Evolutionary conservation across 2,113 vertebrate genomes (phyloP).

Genomic region (Erythrocebus patas): DNA sequence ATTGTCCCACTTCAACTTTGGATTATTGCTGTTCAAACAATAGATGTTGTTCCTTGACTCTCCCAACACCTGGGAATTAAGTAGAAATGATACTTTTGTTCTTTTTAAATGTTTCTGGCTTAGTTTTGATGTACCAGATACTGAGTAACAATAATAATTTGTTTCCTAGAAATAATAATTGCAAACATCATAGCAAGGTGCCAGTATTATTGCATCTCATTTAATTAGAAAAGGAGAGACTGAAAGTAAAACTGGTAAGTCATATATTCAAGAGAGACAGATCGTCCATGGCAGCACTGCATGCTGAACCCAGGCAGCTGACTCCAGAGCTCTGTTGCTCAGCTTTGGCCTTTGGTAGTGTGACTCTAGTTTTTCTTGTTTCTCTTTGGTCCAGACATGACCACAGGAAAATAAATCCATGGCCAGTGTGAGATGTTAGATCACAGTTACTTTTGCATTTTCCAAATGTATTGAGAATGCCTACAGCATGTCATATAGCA

Average conservation of each 20-base stretch:
- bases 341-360: not conserved
- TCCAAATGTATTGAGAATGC: not conserved
- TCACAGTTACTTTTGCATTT: not conserved
- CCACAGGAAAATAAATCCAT: too few species aligned
- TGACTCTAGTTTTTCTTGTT: not conserved
- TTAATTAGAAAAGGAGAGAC: not conserved
- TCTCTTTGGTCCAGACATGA: not conserved
- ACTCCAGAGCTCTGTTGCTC: not conserved
- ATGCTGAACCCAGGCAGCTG: too few species aligned
- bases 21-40: too few species aligned
- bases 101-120: not conserved
- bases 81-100: not conserved
- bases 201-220: not conserved
- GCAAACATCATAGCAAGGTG: rapidly evolving
- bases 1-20: not conserved
- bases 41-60: rapidly evolving
- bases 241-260: rapidly evolving
- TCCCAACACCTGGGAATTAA: not conserved
- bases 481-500: not conserved
- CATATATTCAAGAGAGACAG: too few species aligned
- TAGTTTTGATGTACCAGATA: not conserved
- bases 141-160: not conserved
- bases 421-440: not conserved
- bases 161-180: not conserved
- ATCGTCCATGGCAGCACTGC: rapidly evolving